Percentiles rank a stretch among this genome's conserved stretches.
phyloP scores from a whole-genome alignment of 2,888 invertebrate genomes.

The Synergus japonicus region DNA sequence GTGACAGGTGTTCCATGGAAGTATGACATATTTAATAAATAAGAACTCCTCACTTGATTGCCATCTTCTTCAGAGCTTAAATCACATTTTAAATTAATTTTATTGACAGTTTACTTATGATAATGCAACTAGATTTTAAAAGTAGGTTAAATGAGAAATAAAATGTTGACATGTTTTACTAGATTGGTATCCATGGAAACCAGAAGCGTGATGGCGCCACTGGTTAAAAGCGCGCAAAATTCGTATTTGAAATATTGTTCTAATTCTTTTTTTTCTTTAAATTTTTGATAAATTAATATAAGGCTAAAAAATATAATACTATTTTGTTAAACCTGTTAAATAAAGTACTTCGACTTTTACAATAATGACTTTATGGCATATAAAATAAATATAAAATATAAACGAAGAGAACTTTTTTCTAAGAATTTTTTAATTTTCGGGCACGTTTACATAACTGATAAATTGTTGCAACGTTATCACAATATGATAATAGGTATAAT shows the following conservation, averaged over 20 bases:
- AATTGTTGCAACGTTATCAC: conserved; percentile 16
- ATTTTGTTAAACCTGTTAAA: too few species aligned
- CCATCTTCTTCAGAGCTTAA: neutral
- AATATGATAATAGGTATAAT: conserved; percentile 39
- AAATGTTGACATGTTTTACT: neutral
- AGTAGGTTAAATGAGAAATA: conserved; percentile 6
- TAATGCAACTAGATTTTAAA: neutral
- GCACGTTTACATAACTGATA: neutral
- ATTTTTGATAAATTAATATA: neutral
- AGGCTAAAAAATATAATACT: too few species aligned
- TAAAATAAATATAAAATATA: too few species aligned
- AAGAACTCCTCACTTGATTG: neutral
- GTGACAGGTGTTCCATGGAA: conserved; percentile 60
- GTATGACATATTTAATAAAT: conserved; percentile 59
- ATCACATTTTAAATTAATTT: conserved; percentile 7
- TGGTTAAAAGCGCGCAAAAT: neutral
- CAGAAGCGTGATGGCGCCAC: neutral
- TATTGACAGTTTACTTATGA: neutral
- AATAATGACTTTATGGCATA: too few species aligned
- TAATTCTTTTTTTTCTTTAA: neutral
- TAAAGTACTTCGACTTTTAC: too few species aligned
- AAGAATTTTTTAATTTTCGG: neutral
- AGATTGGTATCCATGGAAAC: neutral
- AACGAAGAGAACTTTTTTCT: neutral
- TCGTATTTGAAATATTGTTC: neutral